Percentiles rank a stretch among this genome's conserved stretches.
Evolutionary conservation across 2,113 vertebrate genomes (phyloP).

Genomic region (Orcinus orca): DNA sequence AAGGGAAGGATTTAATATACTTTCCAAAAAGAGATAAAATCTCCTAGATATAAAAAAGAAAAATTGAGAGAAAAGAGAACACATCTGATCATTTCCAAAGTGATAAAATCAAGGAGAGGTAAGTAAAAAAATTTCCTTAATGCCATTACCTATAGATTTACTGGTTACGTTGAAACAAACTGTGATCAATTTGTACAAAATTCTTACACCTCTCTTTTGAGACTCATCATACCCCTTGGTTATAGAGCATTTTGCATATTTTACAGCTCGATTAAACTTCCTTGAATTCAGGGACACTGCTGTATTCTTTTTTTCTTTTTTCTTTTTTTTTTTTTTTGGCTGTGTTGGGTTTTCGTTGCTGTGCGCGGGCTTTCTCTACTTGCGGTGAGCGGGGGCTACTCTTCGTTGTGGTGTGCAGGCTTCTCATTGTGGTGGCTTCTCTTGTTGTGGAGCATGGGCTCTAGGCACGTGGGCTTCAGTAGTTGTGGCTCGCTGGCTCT

Average conservation of each 20-base stretch:
- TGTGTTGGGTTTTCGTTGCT: too few relatives aligned
- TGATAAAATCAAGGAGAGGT: neutral
- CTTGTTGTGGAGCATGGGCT: too few relatives aligned
- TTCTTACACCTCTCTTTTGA: neutral
- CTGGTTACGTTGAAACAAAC: neutral
- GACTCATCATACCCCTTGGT: neutral
- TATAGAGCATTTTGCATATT: neutral
- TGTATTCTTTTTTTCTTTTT: neutral
- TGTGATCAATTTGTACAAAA: neutral
- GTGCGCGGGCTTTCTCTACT: rapidly evolving
- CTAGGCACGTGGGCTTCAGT: too few relatives aligned
- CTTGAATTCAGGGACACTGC: neutral
- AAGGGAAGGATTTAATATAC: neutral
- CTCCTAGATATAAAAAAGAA: neutral
- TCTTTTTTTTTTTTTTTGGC: too few relatives aligned
- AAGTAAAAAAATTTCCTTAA: neutral
- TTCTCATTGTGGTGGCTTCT: too few relatives aligned
- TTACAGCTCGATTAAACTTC: neutral
- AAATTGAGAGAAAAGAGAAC: neutral
- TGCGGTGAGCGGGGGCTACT: rapidly evolving
- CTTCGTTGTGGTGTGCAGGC: too few relatives aligned
- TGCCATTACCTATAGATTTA: neutral
- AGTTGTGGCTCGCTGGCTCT: too few relatives aligned
- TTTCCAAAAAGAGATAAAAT: neutral
- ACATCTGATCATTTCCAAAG: neutral